Evolutionary conservation across 2,888 invertebrate genomes (phyloP), one percentile per base, ranked within the genome.

Genomic region (Aproaerema taeniolella): DNA sequence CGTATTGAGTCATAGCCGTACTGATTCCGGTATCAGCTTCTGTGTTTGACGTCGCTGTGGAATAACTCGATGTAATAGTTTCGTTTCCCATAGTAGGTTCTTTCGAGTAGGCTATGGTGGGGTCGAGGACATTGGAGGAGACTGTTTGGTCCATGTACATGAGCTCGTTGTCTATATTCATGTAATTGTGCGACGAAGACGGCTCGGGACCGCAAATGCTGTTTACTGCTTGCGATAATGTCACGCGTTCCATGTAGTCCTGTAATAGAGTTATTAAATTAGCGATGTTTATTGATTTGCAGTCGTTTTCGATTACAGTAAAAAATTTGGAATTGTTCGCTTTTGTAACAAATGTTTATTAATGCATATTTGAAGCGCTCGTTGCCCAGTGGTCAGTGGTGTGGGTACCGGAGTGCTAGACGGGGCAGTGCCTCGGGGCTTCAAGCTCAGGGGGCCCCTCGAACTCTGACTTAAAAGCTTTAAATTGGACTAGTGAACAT

Each of bases 1-100:
- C 87, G 46, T 79, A 88, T 61, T 86, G 83, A 1, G 86, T 82
- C 83, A 87, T 80, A 2, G 82, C 81, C 9, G 67, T 76, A 39
- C 71, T 70, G 17, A 83, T 75, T 13, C 70, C 75, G 29, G 58
- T 55, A 12, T 56, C 53, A 29, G 73, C 72, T 35, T 52, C 65
- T 3, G 56, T 46, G 24, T 61, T 68, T 1, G 67, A 55, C n/a
- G 62, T 60, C 2, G 70, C 54, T 40, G 62, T 66, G 3, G 70
- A 52, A 43, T 72, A 81, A 46, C 64, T 75, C 2, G 74, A 62
- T 6, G 74, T 67, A n/a, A 75, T 67, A 1, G 70, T 70, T 49
- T 79, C 76, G 39, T 67, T 74, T 29, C 67, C 65, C 25, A 73
- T 53, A 1, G 63, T 28, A 24, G 47, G 58, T 28, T 81, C 77